Conservation (phyloP, 2,113 vertebrate genomes). For the Tonatia bakeri region DNA sequence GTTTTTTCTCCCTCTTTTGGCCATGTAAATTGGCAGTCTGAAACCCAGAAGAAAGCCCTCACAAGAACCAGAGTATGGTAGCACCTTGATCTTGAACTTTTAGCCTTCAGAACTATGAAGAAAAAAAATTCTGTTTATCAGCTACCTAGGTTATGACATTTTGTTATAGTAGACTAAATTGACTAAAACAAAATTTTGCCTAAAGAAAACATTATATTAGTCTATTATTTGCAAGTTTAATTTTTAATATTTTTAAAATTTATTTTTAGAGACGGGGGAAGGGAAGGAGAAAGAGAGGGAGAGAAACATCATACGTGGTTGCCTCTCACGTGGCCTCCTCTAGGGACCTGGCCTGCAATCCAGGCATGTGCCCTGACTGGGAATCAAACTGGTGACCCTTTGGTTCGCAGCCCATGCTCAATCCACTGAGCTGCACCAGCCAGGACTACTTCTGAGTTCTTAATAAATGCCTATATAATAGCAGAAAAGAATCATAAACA, state of each 20-base stretch:
- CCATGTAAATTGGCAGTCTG: background rate
- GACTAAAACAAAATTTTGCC: background rate
- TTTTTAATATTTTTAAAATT: background rate
- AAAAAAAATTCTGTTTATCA: background rate
- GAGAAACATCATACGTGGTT: too few species aligned
- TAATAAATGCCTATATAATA: background rate
- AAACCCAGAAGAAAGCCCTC: background rate
- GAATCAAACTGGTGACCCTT: too few species aligned
- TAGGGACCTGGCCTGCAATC: too few species aligned
- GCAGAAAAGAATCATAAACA: constrained; percentile 1
- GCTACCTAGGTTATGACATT: background rate
- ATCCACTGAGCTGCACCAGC: too few species aligned
- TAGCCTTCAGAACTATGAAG: background rate
- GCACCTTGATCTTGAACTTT: background rate
- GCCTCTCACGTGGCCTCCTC: too few species aligned
- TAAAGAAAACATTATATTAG: background rate
- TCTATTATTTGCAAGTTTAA: background rate
- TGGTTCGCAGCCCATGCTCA: too few species aligned
- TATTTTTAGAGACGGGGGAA: too few species aligned
- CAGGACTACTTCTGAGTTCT: too few species aligned
- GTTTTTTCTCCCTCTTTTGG: background rate
- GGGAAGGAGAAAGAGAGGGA: too few species aligned
- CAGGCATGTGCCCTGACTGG: too few species aligned
- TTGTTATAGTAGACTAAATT: background rate
- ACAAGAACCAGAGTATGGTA: background rate